These are phyloP conservation scores for Hippocampus abdominalis DNA, from an alignment of 2,113 vertebrate species.

Conservation along the genomic window DNA sequence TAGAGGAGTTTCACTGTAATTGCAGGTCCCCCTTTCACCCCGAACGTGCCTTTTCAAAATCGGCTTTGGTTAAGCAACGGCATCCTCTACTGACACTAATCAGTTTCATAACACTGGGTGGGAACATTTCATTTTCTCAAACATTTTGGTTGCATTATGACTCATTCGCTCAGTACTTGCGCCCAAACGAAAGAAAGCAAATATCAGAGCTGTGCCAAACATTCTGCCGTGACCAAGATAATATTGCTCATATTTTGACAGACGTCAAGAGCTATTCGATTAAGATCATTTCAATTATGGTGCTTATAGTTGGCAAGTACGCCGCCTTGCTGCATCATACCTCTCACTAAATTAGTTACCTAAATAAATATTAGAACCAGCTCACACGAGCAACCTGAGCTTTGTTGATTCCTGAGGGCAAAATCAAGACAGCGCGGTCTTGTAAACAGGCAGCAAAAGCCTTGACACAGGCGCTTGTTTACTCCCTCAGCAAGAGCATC, in stretches of 20 bases:
- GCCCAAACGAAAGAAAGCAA: neutral
- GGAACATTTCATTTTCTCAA: neutral
- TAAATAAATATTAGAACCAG: neutral
- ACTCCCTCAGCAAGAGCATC: slow-evolving; percentile 7
- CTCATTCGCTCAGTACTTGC: neutral
- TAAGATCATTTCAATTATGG: neutral
- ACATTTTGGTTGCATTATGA: neutral
- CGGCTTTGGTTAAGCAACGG: neutral
- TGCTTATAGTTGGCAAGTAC: neutral
- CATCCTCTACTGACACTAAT: neutral
- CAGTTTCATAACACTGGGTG: neutral
- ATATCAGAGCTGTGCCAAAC: neutral
- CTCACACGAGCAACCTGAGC: neutral
- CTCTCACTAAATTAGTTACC: neutral
- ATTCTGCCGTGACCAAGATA: neutral
- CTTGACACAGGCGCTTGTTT: slow-evolving; percentile 5
- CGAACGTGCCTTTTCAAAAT: neutral
- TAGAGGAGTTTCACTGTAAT: no score
- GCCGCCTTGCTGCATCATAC: neutral
- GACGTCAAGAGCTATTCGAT: neutral
- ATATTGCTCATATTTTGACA: neutral
- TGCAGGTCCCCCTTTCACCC: neutral
- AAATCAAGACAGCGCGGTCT: slow-evolving; percentile 18
- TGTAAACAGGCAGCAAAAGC: slow-evolving; percentile 26
- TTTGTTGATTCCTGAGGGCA: slow-evolving; percentile 38